Percentiles rank a stretch among this genome's conserved stretches.
Evolutionary conservation across 1,140 invertebrate genomes (phyloP).

Genomic region (Helicoverpa armigera): DNA sequence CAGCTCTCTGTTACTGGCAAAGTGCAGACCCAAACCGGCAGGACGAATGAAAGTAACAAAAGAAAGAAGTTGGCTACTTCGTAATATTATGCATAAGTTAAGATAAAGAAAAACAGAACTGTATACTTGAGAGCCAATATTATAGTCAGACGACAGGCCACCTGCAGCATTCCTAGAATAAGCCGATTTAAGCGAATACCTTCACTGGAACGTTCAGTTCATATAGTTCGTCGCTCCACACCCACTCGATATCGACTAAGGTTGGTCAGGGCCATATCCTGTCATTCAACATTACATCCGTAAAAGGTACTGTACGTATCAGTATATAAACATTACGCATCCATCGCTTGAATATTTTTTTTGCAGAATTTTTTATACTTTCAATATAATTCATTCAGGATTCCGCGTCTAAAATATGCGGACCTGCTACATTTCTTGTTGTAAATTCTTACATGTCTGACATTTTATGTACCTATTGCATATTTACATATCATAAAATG

Average conservation of each 20-base stretch:
- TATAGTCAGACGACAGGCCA: constrained; percentile 9
- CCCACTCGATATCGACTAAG: constrained; percentile 57
- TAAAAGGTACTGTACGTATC: constrained; percentile 44
- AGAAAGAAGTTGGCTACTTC: too few species aligned
- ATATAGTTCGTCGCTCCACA: constrained; percentile 50
- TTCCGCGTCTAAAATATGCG: constrained; percentile 2
- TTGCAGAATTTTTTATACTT: constrained; percentile 8
- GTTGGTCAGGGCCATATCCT: constrained; percentile 58
- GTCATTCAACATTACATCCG: constrained; percentile 44
- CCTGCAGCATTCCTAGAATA: constrained; percentile 37
- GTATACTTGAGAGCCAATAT: too few species aligned
- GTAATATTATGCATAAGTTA: too few species aligned
- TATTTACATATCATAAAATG: background rate
- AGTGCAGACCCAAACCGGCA: too few species aligned
- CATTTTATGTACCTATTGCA: background rate
- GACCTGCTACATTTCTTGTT: background rate
- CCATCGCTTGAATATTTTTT: background rate
- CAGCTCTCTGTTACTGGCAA: too few species aligned
- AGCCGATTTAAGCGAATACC: constrained; percentile 34
- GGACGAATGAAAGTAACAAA: too few species aligned
- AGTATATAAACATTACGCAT: constrained; percentile 39
- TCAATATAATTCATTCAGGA: background rate
- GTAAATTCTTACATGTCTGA: background rate
- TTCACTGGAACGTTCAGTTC: constrained; percentile 31
- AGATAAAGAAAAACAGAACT: too few species aligned